Percentiles rank a stretch among this genome's conserved stretches.
phyloP scores from a whole-genome alignment of 2,888 invertebrate genomes.

The Rhodophaea formosa region DNA sequence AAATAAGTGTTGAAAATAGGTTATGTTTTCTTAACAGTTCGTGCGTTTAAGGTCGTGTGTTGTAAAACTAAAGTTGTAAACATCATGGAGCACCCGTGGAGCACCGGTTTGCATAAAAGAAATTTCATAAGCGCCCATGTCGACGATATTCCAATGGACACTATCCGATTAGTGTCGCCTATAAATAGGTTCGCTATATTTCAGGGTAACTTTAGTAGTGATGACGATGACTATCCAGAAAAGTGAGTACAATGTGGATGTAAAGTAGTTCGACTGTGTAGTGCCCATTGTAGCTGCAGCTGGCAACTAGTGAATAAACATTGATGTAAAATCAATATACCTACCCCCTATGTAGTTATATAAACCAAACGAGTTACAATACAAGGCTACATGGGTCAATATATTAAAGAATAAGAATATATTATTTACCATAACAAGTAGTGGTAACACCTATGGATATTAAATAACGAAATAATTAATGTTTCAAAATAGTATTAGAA shows the following conservation, averaged over 20 bases:
- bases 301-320: not conserved
- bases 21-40: slow-evolving; percentile 47
- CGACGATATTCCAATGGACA: slow-evolving; percentile 63
- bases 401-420: not conserved
- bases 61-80: slow-evolving; percentile 25
- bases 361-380: not conserved
- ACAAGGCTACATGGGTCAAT: not conserved
- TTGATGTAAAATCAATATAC: not conserved
- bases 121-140: slow-evolving; percentile 59
- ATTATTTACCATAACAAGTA: too few relatives aligned
- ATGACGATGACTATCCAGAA: slow-evolving; percentile 52
- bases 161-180: slow-evolving; percentile 63
- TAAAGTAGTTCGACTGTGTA: not conserved
- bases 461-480: too few relatives aligned
- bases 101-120: slow-evolving; percentile 57
- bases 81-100: slow-evolving; percentile 49
- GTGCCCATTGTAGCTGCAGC: slow-evolving; percentile 2
- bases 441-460: too few relatives aligned
- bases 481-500: too few relatives aligned
- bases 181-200: slow-evolving; percentile 65
- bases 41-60: slow-evolving; percentile 23
- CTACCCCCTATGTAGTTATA: not conserved
- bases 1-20: slow-evolving; percentile 30
- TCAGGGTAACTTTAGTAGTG: slow-evolving; percentile 55
- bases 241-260: slow-evolving; percentile 54